A percentile compares a stretch with the other conserved stretches of the same genome.
These are phyloP conservation scores for Ceratotherium simum DNA, from an alignment of 2,113 vertebrate genomes.

Conservation along the genomic window DNA sequence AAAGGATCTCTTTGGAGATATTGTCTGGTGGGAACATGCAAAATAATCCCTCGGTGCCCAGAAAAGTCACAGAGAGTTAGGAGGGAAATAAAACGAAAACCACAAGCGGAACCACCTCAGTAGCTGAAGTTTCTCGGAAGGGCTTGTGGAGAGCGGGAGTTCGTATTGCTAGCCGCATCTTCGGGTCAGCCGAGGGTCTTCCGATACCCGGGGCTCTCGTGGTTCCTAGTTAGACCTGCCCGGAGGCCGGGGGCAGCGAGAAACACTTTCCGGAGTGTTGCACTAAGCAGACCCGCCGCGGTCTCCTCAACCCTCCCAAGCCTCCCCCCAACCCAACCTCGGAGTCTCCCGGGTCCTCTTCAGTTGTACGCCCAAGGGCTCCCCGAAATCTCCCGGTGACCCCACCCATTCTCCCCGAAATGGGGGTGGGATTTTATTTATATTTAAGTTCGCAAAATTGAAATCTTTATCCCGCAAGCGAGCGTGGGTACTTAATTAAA, in stretches of 20 bases:
- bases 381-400: constrained; percentile 81
- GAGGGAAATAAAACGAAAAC: neutral
- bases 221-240: neutral
- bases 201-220: neutral
- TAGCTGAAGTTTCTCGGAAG: neutral
- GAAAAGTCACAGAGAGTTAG: neutral
- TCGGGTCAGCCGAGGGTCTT: neutral
- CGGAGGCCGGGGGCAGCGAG: rapidly evolving
- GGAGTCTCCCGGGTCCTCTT: neutral
- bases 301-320: neutral
- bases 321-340: neutral
- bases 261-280: neutral
- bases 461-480: constrained; percentile 98
- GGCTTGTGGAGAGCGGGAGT: neutral
- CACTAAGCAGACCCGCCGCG: neutral
- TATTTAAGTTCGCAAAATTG: constrained; percentile 94
- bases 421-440: constrained; percentile 90
- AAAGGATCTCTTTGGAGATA: neutral
- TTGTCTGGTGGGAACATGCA: neutral
- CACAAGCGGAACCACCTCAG: neutral
- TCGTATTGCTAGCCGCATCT: neutral
- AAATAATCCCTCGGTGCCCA: neutral
- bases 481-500: constrained; percentile 99
- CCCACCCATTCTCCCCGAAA: constrained; percentile 82
- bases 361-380: constrained; percentile 74